Conservation (phyloP, 2,797 vertebrate genomes). For the Micropoecilia bifurca region DNA sequence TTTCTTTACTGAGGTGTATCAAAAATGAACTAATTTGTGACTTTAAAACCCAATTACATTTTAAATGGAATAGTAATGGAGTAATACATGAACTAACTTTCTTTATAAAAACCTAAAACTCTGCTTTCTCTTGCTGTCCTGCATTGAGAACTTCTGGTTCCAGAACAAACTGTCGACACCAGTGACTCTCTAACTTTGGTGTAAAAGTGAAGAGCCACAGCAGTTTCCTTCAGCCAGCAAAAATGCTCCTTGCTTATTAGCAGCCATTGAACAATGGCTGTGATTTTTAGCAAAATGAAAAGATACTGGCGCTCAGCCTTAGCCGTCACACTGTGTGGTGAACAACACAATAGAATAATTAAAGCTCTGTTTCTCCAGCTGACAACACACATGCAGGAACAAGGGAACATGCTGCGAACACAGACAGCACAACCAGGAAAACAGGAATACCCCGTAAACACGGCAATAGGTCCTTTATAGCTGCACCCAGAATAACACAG, state of each 20-base stretch:
- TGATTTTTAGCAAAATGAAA: neutral
- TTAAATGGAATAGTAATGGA: neutral
- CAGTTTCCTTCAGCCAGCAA: neutral
- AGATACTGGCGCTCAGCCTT: neutral
- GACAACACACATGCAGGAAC: neutral
- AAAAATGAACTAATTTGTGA: neutral
- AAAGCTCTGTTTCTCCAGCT: conserved; percentile 3
- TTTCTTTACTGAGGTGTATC: neutral
- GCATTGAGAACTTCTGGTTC: neutral
- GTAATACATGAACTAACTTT: neutral
- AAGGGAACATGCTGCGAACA: neutral
- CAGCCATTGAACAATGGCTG: neutral
- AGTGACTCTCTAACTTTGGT: neutral
- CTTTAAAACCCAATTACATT: neutral
- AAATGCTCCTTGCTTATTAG: neutral
- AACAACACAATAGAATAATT: conserved; percentile 9
- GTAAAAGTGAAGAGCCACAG: neutral
- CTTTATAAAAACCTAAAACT: neutral
- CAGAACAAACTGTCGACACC: neutral
- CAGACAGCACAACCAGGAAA: neutral
- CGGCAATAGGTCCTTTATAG: neutral
- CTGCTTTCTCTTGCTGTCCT: neutral
- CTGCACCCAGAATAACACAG: neutral
- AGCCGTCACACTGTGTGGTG: neutral
- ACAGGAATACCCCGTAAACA: neutral